These are phyloP conservation scores for Lasioglossum pauxillum DNA, from an alignment of 2,888 invertebrate genomes.

Conservation along the genomic window DNA sequence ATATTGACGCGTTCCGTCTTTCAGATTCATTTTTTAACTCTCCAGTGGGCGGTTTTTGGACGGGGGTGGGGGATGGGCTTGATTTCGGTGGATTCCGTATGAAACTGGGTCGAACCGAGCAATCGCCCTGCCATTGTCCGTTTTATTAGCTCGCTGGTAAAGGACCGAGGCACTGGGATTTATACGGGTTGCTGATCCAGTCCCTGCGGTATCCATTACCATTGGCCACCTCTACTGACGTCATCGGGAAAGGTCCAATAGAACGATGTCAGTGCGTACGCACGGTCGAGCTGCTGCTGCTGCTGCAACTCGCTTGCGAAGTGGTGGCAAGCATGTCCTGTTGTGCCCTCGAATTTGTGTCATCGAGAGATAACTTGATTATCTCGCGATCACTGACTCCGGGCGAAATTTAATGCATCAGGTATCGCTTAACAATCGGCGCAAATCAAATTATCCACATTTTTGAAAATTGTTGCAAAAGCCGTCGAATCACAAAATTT, in stretches of 20 bases:
- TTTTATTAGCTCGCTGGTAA: conserved; percentile 25
- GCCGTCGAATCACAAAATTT: background rate
- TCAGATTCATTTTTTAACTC: background rate
- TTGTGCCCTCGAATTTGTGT: conserved; percentile 34
- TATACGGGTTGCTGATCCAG: conserved; percentile 37
- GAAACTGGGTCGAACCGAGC: conserved; percentile 25
- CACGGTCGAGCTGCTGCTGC: background rate
- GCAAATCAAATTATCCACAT: background rate
- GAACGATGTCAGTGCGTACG: conserved; percentile 40
- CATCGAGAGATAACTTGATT: conserved; percentile 27
- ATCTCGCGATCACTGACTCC: background rate
- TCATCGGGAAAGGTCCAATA: conserved; percentile 57
- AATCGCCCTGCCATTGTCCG: conserved; percentile 35
- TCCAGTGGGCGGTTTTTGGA: background rate
- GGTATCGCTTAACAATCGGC: background rate
- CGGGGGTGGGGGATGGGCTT: background rate
- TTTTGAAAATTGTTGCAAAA: background rate
- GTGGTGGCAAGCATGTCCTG: conserved; percentile 30
- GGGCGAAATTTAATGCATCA: background rate
- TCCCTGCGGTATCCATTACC: conserved; percentile 44
- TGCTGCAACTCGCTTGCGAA: conserved; percentile 18
- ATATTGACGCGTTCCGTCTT: background rate
- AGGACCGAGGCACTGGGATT: conserved; percentile 35
- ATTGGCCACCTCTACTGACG: conserved; percentile 67
- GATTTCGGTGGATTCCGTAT: conserved; percentile 10